Conservation (phyloP, 2,797 vertebrate species). For the Columba guinea region DNA sequence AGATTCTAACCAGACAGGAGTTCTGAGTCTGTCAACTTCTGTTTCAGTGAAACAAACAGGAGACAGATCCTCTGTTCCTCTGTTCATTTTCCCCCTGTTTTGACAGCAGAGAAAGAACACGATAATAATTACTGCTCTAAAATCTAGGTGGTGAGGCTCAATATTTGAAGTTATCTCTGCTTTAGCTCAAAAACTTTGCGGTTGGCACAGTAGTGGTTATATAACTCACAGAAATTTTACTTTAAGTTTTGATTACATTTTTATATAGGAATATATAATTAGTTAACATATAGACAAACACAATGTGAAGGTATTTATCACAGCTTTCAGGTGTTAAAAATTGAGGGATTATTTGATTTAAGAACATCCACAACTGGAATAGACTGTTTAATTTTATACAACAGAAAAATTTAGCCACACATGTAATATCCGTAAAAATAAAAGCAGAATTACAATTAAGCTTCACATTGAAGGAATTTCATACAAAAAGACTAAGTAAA, state of each 20-base stretch:
- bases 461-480: background rate
- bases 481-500: background rate
- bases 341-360: background rate
- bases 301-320: background rate
- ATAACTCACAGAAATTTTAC: background rate
- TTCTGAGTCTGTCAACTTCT: slow-evolving; percentile 45
- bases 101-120: slow-evolving; percentile 13
- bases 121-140: background rate
- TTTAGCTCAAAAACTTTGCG: background rate
- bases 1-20: slow-evolving; percentile 8
- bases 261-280: background rate
- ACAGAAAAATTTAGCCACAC: background rate
- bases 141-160: background rate
- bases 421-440: background rate
- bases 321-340: background rate
- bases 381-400: background rate
- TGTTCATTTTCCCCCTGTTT: background rate
- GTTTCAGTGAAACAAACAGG: background rate
- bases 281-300: background rate
- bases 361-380: background rate
- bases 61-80: slow-evolving; percentile 41
- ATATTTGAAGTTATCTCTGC: background rate
- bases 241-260: background rate
- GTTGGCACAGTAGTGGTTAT: background rate
- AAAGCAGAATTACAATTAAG: background rate